Conservation (phyloP, 2,888 invertebrate genomes). For the Pteria penguin region DNA sequence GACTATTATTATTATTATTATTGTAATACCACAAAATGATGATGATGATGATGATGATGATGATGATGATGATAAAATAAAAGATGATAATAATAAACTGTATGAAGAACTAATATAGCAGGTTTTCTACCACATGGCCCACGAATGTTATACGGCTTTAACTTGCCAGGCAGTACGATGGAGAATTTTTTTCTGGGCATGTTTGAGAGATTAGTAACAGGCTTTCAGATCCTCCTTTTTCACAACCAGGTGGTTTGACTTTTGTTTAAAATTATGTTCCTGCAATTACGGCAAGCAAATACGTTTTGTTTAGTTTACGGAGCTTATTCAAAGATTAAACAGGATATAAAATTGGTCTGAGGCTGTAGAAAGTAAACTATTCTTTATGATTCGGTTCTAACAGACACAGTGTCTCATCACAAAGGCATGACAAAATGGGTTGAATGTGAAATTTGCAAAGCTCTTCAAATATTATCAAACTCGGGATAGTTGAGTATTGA, state of each 20-base stretch:
- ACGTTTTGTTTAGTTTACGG: conserved; percentile 1
- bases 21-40: too few species aligned
- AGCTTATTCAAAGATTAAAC: conserved; percentile 1
- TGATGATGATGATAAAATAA: neutral
- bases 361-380: neutral
- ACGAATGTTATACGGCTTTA: too few species aligned
- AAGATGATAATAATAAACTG: neutral
- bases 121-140: neutral
- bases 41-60: neutral
- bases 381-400: neutral
- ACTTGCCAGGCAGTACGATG: neutral
- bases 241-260: conserved; percentile 6
- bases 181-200: neutral
- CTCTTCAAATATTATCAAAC: too few species aligned
- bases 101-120: neutral
- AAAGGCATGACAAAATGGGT: neutral
- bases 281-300: conserved; percentile 1
- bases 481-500: too few species aligned
- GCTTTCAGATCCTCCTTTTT: neutral
- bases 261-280: neutral
- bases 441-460: too few species aligned
- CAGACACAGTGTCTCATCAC: neutral
- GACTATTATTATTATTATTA: too few species aligned
- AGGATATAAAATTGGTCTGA: neutral
- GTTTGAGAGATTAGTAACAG: neutral